A percentile compares a stretch with the other conserved stretches of the same genome.
Evolutionary conservation across 1,140 invertebrate genomes (phyloP).

Genomic region (Sitobion miscanthi): DNA sequence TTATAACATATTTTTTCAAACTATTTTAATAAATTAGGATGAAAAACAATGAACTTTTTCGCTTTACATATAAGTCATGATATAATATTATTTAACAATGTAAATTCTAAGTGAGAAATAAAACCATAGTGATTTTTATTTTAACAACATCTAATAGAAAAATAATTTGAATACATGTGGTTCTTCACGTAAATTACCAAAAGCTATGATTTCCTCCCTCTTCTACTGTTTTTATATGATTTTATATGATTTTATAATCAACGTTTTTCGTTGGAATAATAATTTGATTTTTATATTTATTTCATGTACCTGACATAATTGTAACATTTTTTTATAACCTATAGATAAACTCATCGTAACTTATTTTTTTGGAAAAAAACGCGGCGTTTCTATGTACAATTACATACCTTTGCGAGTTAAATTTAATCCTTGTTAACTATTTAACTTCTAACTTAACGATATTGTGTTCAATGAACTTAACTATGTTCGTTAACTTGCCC

Average conservation of each 20-base stretch:
- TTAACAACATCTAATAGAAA: background rate
- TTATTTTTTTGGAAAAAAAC: too few relatives aligned
- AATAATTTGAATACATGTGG: background rate
- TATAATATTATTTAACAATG: background rate
- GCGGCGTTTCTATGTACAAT: too few relatives aligned
- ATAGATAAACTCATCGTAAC: too few relatives aligned
- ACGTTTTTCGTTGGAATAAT: background rate
- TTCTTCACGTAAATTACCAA: background rate
- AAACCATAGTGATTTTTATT: background rate
- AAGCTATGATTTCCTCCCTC: background rate
- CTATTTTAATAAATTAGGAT: background rate
- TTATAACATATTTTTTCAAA: slow-evolving; percentile 3
- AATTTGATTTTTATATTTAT: background rate
- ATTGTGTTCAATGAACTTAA: too few relatives aligned
- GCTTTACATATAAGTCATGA: background rate
- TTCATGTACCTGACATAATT: background rate
- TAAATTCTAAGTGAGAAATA: background rate
- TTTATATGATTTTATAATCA: background rate
- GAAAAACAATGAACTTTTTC: slow-evolving; percentile 33
- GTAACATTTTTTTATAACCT: background rate
- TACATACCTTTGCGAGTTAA: too few relatives aligned
- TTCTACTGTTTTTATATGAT: background rate
- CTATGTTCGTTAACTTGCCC: too few relatives aligned
- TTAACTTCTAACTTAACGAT: too few relatives aligned
- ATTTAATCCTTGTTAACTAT: too few relatives aligned